phyloP scores from a whole-genome alignment of 1,140 invertebrate species.

The Metaphire vulgaris region DNA sequence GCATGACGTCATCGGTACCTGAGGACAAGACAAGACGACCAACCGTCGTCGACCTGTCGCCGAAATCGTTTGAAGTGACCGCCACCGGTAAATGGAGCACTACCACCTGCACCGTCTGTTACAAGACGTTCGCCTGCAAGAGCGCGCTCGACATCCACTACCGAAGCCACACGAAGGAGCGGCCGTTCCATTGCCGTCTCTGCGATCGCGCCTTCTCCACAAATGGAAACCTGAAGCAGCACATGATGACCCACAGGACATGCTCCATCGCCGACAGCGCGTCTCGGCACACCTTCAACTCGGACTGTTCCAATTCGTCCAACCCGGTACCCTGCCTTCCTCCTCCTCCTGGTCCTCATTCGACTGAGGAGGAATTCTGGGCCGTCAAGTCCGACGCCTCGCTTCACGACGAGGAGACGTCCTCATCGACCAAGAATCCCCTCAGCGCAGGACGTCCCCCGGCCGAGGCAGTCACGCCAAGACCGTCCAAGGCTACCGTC shows the following conservation, averaged over 20 bases:
- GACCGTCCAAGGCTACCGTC: neutral
- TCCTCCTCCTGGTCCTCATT: neutral
- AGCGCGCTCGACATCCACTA: conserved; percentile 96
- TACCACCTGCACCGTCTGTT: conserved; percentile 97
- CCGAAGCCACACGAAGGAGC: conserved; percentile 93
- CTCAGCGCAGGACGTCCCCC: neutral
- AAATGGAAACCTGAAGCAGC: conserved; percentile 93
- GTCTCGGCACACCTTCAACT: conserved; percentile 52
- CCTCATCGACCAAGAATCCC: neutral
- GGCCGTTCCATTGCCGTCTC: conserved; percentile 94
- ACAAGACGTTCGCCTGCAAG: conserved; percentile 96
- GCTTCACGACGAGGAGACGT: neutral
- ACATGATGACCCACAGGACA: conserved; percentile 95
- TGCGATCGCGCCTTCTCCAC: conserved; percentile 98
- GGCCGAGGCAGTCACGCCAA: neutral
- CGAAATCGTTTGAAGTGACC: conserved; percentile 16
- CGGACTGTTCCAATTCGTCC: neutral
- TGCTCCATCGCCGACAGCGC: conserved; percentile 71
- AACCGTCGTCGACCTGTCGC: conserved; percentile 13
- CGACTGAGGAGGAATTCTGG: no score
- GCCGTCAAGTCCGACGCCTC: neutral
- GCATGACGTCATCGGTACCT: neutral
- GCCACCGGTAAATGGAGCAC: conserved; percentile 63
- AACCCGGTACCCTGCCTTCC: neutral
- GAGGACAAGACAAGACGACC: neutral